Evolutionary conservation across 2,113 vertebrate genomes (phyloP).

Genomic region (Dipodomys ordii): DNA sequence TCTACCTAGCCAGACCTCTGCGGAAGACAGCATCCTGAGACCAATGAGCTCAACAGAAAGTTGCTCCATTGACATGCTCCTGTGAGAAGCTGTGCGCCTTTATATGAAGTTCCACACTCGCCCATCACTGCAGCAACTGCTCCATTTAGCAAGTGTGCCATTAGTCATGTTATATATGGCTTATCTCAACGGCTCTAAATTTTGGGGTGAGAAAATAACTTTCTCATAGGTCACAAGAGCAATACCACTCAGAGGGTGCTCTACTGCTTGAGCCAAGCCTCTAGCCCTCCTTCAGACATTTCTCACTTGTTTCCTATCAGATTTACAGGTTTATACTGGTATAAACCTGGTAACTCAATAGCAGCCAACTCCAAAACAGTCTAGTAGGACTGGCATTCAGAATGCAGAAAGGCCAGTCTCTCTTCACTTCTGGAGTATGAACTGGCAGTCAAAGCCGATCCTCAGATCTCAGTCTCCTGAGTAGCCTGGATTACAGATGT

Average conservation of each 20-base stretch:
- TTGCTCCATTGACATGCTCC: fast-evolving
- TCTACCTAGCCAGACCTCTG: neutral
- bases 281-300: too few species aligned
- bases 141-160: too few species aligned
- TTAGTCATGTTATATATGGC: neutral
- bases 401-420: neutral
- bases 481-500: too few species aligned
- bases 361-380: neutral
- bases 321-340: neutral
- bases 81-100: fast-evolving
- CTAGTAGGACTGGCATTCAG: neutral
- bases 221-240: neutral
- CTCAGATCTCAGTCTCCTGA: too few species aligned
- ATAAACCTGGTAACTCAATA: fast-evolving
- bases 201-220: neutral
- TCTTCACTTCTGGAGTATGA: neutral
- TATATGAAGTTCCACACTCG: neutral
- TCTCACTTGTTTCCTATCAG: neutral
- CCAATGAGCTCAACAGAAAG: fast-evolving
- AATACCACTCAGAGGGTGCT: neutral
- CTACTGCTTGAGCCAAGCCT: too few species aligned
- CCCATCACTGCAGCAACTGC: fast-evolving
- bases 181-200: neutral
- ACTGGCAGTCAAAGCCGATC: too few species aligned
- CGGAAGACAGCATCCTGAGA: neutral